Base-by-base conservation (phyloP, 2,888 invertebrate genomes). In the Plebejus anna region DNA sequence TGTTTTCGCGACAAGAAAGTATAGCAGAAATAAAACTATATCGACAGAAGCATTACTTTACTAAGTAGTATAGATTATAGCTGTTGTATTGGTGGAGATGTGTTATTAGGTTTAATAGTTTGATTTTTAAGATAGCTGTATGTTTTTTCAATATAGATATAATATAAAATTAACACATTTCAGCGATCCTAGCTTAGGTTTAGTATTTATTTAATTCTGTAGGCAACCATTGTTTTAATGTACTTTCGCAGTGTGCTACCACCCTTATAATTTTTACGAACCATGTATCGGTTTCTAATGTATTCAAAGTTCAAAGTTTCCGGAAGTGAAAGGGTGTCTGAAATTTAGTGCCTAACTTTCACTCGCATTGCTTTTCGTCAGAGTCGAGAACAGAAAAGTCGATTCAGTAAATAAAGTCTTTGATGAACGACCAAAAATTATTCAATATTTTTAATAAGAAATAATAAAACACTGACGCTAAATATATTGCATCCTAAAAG, bases 401-500 rank as follows among this genome's bases (percentile, higher is more conserved):
- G 16, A 55, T 11, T 55, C 4, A 16, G 4, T 13, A 55, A 55
- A 55, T 16, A 55, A 55, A 55, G 4, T 55, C 55, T 55, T 22
- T 22, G 7, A 59, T 22, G 9, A 59, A 28, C 61, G 9, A 11
- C 61, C 61, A 22, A 61, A 59, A 59, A 61, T 28, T 0, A 3
- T 11, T 61, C 4, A 55, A 55, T 55, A 55, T 55, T 55, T 55
- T 16, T 16, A 55, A 55, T 16, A 51, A 13, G 2, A 51, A 3
- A 55, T 16, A 3, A 55, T 55, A 55, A 51, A 51, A 13, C 13
- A 4, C 4, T 66, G 32, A 36, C 51, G 73, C 3, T 16, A 28
- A 16, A 47, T 13, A 55, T 36, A 73, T 73, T 55, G 55, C 32
- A 73, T 73, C 55, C 32, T 72, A 72, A 51, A 73, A 73, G 55